Percentiles rank a stretch among this genome's conserved stretches.
Conservation (phyloP, 2,888 invertebrate genomes). For the Alloscopus bannaensis region DNA sequence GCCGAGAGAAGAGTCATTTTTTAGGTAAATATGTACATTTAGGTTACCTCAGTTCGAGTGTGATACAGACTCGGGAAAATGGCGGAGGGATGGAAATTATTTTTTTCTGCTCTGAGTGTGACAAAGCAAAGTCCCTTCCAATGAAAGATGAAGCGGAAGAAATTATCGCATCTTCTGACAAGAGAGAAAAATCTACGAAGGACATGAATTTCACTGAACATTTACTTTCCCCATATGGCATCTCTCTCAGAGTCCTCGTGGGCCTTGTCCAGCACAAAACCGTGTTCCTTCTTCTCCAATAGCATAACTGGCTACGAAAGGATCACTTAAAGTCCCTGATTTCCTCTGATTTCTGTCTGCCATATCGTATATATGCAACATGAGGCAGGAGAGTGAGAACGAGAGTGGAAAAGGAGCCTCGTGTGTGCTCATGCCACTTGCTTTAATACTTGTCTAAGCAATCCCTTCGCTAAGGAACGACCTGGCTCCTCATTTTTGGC, state of each 20-base stretch:
- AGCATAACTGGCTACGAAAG: constrained; percentile 38
- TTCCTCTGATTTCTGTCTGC: constrained; percentile 58
- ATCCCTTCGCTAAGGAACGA: constrained; percentile 50
- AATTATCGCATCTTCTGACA: constrained; percentile 48
- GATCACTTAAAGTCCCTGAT: constrained; percentile 65
- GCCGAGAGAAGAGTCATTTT: neutral
- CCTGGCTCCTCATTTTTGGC: constrained; percentile 63
- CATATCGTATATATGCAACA: no score
- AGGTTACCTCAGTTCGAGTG: no score
- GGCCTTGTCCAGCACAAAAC: no score
- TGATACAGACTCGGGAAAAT: neutral
- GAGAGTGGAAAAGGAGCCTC: no score
- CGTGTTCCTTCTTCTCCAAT: no score
- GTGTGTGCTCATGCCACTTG: constrained; percentile 15
- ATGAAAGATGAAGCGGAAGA: constrained; percentile 65
- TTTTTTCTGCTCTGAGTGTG: no score
- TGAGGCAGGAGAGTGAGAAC: no score
- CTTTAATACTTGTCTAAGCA: constrained; percentile 60
- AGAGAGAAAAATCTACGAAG: constrained; percentile 10
- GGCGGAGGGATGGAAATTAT: constrained; percentile 33
- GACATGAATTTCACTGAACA: neutral
- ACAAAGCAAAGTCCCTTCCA: constrained; percentile 59
- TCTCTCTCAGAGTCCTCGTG: no score
- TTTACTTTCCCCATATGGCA: no score
- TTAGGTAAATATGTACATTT: neutral